Evolutionary conservation across 2,113 vertebrate genomes (phyloP), one percentile per base, ranked within the genome.

Genomic region (Nanorana parkeri): DNA sequence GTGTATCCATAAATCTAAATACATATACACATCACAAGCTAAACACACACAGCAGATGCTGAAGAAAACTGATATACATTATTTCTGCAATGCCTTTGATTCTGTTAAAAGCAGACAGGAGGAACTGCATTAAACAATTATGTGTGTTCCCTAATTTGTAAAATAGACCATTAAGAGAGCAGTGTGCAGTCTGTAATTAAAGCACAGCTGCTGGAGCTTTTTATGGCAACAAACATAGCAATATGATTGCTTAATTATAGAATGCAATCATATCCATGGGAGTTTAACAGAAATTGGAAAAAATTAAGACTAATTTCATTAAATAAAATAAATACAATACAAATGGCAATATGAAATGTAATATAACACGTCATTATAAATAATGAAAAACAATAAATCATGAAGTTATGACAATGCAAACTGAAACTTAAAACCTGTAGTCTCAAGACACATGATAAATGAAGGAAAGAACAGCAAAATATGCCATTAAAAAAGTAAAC

Each of bases 201-300:
- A 75, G n/a, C 52, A 36, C 71, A 75, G 69, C 69, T 51, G 61
- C 29, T 66, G 51, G 13, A 75, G 61, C 28, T 20, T n/a, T 81
- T 72, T 81, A 74, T 54, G 63, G 61, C 26, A 66, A 56, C 47
- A 67, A 64, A 66, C 36, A 75, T 75, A 82, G 75, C 55, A 21
- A n/a, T 66, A 66, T 82, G 69, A 75, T 66, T 75, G 51, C 61
- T 75, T 82, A 73, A 82, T 82, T 75, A 67, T 16, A 81, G 56
- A 51, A 54, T 67, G 71, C 54, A 56, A 36, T 67, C 51, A 23
- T 65, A 65, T 81, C 52, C 20, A 81, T 73, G 51, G 60, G 47
- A 75, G 47, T 68, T 68, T 23, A 68, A 28, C 21, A 68, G 75
- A 81, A 73, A 72, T 21, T 52, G 7, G 64, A 66, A 74, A 65